Percentiles rank a stretch among this genome's conserved stretches.
phyloP scores from a whole-genome alignment of 2,797 vertebrate species.

The Aplochiton taeniatus region DNA sequence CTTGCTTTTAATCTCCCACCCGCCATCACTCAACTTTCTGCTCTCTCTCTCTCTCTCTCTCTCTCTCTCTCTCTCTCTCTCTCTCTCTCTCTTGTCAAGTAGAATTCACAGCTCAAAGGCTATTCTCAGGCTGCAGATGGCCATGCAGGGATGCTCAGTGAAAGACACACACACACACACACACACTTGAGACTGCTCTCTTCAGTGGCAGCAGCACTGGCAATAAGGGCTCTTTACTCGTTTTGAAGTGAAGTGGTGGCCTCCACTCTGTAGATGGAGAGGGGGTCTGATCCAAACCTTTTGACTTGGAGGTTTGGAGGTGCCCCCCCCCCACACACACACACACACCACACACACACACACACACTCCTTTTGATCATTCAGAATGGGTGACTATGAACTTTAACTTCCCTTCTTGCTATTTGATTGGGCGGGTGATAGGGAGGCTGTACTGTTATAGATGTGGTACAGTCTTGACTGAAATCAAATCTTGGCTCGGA shows the following conservation, averaged over 20 bases:
- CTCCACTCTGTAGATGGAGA: too few relatives aligned
- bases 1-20: slow-evolving; percentile 12
- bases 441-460: too few relatives aligned
- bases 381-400: too few relatives aligned
- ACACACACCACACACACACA: background rate
- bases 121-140: slow-evolving; percentile 62
- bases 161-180: slow-evolving; percentile 14
- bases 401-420: too few relatives aligned
- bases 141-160: slow-evolving; percentile 21
- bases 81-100: slow-evolving; percentile 55
- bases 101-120: slow-evolving; percentile 55
- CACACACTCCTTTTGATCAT: too few relatives aligned
- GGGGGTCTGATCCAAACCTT: too few relatives aligned
- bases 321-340: too few relatives aligned
- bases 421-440: too few relatives aligned
- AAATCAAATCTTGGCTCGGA: too few relatives aligned
- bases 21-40: background rate
- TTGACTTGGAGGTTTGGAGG: too few relatives aligned
- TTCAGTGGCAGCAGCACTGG: slow-evolving; percentile 34
- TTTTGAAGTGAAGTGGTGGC: too few relatives aligned
- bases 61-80: slow-evolving; percentile 22
- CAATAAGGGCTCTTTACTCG: slow-evolving; percentile 39
- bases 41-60: slow-evolving; percentile 4
- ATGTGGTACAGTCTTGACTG: too few relatives aligned
- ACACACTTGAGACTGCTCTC: slow-evolving; percentile 34